A percentile compares a stretch with the other conserved stretches of the same genome.
phyloP scores from a whole-genome alignment of 2,797 vertebrate genomes.

The Crax fasciolata region DNA sequence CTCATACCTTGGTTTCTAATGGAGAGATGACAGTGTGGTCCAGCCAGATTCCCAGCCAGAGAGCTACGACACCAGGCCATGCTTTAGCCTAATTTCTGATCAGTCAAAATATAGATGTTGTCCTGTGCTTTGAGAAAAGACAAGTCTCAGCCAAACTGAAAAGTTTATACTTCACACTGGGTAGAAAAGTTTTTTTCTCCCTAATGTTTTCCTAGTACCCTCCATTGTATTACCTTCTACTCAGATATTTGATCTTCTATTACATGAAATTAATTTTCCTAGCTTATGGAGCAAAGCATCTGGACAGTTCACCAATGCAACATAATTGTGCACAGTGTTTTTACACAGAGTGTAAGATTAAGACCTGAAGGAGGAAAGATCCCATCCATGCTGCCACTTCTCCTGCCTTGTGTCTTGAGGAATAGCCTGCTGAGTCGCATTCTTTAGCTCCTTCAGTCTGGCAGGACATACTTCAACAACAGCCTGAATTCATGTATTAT shows the following conservation, averaged over 20 bases:
- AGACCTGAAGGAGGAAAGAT: neutral
- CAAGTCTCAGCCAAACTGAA: neutral
- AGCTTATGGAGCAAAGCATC: neutral
- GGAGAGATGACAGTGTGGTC: neutral
- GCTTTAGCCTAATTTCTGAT: neutral
- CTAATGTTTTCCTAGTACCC: neutral
- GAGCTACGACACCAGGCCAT: neutral
- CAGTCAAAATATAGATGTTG: neutral
- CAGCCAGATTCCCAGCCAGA: neutral
- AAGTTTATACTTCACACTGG: neutral
- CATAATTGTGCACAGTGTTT: accelerated
- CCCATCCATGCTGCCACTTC: neutral
- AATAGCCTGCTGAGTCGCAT: neutral
- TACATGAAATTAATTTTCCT: neutral
- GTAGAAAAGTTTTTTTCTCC: neutral
- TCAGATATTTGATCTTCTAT: neutral
- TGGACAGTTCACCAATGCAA: neutral
- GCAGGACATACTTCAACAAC: neutral
- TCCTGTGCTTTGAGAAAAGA: neutral
- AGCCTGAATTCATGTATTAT: accelerated
- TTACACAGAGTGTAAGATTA: neutral
- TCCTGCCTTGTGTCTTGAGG: neutral
- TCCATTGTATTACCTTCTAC: neutral
- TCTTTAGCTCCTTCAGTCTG: neutral
- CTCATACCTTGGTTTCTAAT: neutral